These are phyloP conservation scores for Podarcis raffonei DNA, from an alignment of 2,113 vertebrate species.

Conservation along the genomic window DNA sequence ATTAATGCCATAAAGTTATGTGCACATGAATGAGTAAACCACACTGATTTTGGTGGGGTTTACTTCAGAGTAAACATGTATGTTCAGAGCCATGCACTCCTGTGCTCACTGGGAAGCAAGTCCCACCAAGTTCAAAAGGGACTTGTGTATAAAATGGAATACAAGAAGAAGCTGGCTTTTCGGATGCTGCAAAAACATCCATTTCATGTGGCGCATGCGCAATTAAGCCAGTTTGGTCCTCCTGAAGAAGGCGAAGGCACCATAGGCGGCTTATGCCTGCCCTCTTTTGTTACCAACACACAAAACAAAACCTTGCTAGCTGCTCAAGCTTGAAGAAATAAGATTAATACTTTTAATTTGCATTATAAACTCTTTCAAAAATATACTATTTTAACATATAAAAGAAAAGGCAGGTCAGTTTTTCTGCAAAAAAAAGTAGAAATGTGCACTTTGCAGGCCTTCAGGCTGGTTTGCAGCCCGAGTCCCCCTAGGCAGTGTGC, in stretches of 20 bases:
- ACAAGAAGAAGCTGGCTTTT: background rate
- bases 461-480: background rate
- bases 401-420: background rate
- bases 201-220: background rate
- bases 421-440: background rate
- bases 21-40: background rate
- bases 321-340: conserved; percentile 1
- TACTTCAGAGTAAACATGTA: background rate
- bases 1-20: background rate
- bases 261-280: background rate
- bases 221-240: background rate
- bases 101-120: background rate
- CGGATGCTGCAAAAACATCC: background rate
- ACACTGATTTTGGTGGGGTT: background rate
- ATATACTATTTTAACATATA: background rate
- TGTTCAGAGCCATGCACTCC: background rate
- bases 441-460: no score
- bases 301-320: conserved; percentile 8
- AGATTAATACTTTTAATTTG: conserved; percentile 8
- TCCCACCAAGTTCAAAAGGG: background rate
- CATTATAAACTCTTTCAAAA: background rate
- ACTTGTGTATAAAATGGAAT: background rate
- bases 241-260: background rate
- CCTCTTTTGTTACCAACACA: no score
- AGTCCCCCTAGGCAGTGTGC: background rate